These are phyloP conservation scores for Ciconia stormi DNA, from an alignment of 2,113 vertebrate species.

Conservation along the genomic window DNA sequence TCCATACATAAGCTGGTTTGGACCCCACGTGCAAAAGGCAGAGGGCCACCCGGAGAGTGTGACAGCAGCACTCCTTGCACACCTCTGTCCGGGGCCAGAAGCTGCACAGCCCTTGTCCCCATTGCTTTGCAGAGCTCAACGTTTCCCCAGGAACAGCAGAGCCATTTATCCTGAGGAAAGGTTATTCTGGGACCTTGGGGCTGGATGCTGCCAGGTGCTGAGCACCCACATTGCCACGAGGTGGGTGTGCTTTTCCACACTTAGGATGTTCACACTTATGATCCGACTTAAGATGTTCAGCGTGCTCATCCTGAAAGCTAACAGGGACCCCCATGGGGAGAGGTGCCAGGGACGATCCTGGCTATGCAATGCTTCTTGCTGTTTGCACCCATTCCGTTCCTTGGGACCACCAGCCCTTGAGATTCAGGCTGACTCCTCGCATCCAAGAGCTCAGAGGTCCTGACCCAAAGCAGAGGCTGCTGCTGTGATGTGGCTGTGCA, in stretches of 20 bases:
- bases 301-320: not conserved
- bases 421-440: not conserved
- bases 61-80: not conserved
- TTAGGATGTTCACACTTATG: not conserved
- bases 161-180: not conserved
- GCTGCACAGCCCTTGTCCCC: not conserved
- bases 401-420: not conserved
- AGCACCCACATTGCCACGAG: not conserved
- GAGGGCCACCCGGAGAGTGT: not conserved
- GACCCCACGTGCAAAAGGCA: not conserved
- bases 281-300: not conserved
- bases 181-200: not conserved
- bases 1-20: not conserved
- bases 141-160: not conserved
- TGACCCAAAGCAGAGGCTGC: not conserved
- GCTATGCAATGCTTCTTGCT: not conserved
- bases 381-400: not conserved
- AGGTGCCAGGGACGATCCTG: not conserved
- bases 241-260: not conserved
- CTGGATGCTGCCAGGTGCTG: not conserved
- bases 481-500: not conserved
- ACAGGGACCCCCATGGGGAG: not conserved
- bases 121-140: not conserved
- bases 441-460: not conserved
- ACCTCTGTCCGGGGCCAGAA: rapidly evolving